A percentile compares a stretch with the other conserved stretches of the same genome.
These are phyloP conservation scores for Tachypleus tridentatus DNA, from an alignment of 1,140 invertebrate species.

Conservation along the genomic window DNA sequence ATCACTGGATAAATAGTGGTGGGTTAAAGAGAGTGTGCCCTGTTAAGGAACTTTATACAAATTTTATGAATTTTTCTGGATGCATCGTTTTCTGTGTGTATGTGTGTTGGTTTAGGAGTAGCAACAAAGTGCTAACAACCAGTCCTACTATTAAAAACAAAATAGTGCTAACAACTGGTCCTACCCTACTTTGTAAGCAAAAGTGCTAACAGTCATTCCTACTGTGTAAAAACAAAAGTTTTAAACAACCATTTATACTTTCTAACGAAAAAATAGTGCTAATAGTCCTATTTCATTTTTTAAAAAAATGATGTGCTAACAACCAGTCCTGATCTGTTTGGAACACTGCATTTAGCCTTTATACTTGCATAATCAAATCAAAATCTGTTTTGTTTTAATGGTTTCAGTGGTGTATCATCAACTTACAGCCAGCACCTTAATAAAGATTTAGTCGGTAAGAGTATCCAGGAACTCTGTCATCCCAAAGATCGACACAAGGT, in stretches of 20 bases:
- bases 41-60: too few relatives aligned
- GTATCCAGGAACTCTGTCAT: constrained; percentile 64
- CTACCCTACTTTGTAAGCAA: too few relatives aligned
- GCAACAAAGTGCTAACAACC: too few relatives aligned
- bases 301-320: not conserved
- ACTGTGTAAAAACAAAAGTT: not conserved
- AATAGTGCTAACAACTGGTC: too few relatives aligned
- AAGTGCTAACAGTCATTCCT: too few relatives aligned
- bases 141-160: too few relatives aligned
- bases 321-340: not conserved
- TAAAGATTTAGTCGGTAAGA: constrained; percentile 53
- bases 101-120: too few relatives aligned
- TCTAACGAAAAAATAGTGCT: not conserved
- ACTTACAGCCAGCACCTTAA: constrained; percentile 51
- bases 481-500: constrained; percentile 54
- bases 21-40: too few relatives aligned
- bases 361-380: not conserved
- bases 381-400: constrained; percentile 3
- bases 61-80: too few relatives aligned
- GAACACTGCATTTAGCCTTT: not conserved
- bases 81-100: too few relatives aligned
- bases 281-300: not conserved
- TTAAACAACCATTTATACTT: not conserved
- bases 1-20: too few relatives aligned
- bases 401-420: constrained; percentile 44